These are phyloP conservation scores for Caligus rogercresseyi DNA, from an alignment of 1,140 invertebrate genomes.

Conservation along the genomic window DNA sequence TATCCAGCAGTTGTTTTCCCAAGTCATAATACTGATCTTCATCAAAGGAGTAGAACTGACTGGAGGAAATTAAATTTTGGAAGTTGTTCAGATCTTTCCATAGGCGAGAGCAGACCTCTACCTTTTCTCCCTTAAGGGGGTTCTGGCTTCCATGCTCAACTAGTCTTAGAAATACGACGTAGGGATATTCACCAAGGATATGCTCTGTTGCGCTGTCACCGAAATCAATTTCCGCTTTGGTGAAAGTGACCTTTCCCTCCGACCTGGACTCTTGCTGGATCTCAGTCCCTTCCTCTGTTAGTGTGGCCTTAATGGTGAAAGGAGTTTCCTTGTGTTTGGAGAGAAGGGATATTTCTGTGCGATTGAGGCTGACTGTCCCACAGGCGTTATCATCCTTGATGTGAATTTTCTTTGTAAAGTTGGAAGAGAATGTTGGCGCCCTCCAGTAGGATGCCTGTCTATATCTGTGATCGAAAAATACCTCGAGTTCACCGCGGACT, in stretches of 20 bases:
- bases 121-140: background rate
- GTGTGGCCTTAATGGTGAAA: background rate
- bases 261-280: background rate
- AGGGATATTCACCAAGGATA: conserved; percentile 7
- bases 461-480: background rate
- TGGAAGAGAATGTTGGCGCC: conserved; percentile 7
- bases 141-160: too few relatives aligned
- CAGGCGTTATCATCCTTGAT: background rate
- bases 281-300: background rate
- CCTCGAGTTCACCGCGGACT: background rate
- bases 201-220: background rate
- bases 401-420: background rate
- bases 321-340: background rate
- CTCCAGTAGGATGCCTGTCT: conserved; percentile 6
- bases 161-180: background rate
- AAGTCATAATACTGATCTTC: conserved; percentile 3
- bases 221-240: background rate
- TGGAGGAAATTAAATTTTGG: background rate
- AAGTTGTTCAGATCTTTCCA: background rate
- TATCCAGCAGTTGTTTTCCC: background rate
- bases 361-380: background rate
- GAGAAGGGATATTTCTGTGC: background rate
- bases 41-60: background rate
- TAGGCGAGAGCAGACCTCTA: background rate
- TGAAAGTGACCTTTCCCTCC: background rate